Base-by-base conservation (phyloP, 2,113 vertebrate genomes). In the Myrmophylax atrothorax region DNA sequence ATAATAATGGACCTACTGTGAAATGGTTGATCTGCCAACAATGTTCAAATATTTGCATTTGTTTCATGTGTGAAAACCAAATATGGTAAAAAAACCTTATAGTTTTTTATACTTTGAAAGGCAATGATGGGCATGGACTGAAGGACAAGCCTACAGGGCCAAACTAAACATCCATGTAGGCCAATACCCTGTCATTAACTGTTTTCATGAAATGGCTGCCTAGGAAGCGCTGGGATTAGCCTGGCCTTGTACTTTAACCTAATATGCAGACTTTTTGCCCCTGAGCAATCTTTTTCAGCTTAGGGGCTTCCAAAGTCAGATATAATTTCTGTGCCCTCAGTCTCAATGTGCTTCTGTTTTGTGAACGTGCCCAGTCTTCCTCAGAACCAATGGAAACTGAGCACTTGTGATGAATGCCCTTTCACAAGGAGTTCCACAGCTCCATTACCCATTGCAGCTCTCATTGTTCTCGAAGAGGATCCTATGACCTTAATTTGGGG, bases 41-140 rank as follows among this genome's bases (percentile, higher is more conserved):
- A 44, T 25, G 77, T 91, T 89, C 73, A 91, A 84, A 91, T 87
- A 77, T 94, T 91, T 94, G 81, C 81, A 84, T 87, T 93, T 89
- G 38, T 87, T 91, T 95, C 68, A 91, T 69, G 46, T 84, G 28
- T 84, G 40, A 77, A 89, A 91, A 12, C 9, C 63, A 81, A 69
- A 66, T 26, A 66, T 1, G 60, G 50, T 52, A 69, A 20, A 75
- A 89, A 29, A n/a, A 59, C 26, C 20, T 84, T 60, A 24, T 3
- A 26, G 37, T 26, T 69, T 24, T 81, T 66, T 31, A 37, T 49
- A 64, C 35, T 52, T 80, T 33, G 63, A 47, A 93, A 72, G 25
- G 33, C 0, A 2, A 77, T 42, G 46, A 26, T 77, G 9, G 9
- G 18, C 47, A 47, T 44, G 66, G 64, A 59, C 20, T 46, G 66